Percentiles rank a stretch among this genome's conserved stretches.
Evolutionary conservation across 2,113 vertebrate species (phyloP).

Genomic region (Bufo bufo): DNA sequence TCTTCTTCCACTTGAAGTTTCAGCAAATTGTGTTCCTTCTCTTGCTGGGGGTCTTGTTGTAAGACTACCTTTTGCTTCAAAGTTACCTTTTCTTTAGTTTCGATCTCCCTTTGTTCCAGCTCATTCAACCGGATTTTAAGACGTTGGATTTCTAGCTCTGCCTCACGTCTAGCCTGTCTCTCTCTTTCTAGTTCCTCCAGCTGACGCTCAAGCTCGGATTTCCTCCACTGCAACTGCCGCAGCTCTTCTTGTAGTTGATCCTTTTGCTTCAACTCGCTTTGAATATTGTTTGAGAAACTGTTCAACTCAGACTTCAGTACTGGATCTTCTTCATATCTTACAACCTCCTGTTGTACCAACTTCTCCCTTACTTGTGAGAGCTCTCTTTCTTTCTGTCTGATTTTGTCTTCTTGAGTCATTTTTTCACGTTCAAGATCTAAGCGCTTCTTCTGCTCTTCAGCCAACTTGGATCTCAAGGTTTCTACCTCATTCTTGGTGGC

Average conservation of each 20-base stretch:
- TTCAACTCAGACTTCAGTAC: conserved; percentile 82
- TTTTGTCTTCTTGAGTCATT: conserved; percentile 81
- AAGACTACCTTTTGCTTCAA: conserved; percentile 94
- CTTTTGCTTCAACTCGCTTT: conserved; percentile 84
- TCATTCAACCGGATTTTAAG: conserved; percentile 80
- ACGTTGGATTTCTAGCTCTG: conserved; percentile 90
- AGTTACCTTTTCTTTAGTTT: conserved; percentile 89
- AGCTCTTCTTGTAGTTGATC: conserved; percentile 83
- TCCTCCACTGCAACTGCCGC: conserved; percentile 79
- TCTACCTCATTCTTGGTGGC: conserved; percentile 91
- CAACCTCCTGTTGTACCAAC: conserved; percentile 89
- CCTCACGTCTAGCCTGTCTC: conserved; percentile 84
- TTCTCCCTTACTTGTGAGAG: conserved; percentile 88
- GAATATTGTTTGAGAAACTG: conserved; percentile 82
- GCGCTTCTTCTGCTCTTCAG: conserved; percentile 88
- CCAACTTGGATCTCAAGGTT: conserved; percentile 79
- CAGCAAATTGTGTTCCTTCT: conserved; percentile 90
- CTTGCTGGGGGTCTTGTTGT: conserved; percentile 94
- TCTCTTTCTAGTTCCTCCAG: conserved; percentile 90
- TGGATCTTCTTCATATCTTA: conserved; percentile 88
- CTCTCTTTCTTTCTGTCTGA: conserved; percentile 84
- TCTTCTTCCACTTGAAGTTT: conserved; percentile 90
- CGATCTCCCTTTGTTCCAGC: conserved; percentile 79
- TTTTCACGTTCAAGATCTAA: conserved; percentile 86
- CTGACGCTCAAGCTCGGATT: conserved; percentile 86